A percentile compares a stretch with the other conserved stretches of the same genome.
These are phyloP conservation scores for Rhynchomys soricoides DNA, from an alignment of 2,113 vertebrate genomes.

Conservation along the genomic window DNA sequence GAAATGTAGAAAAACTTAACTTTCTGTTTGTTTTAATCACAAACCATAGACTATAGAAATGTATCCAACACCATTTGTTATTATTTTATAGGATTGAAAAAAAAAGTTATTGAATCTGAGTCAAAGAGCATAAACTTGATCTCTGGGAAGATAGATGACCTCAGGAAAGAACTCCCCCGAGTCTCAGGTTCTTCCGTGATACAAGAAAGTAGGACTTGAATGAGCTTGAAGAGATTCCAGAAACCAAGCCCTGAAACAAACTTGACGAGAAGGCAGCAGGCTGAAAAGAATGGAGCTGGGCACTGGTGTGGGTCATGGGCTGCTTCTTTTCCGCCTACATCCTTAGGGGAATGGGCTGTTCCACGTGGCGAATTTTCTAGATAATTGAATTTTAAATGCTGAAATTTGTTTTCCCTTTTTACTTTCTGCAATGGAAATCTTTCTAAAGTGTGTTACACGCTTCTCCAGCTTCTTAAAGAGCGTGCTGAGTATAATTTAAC, in stretches of 20 bases:
- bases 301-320: rapidly evolving
- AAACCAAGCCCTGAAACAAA: not conserved
- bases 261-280: not conserved
- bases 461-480: constrained; percentile 58
- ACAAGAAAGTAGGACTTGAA: not conserved
- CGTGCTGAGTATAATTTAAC: constrained; percentile 10
- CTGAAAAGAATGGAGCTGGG: not conserved
- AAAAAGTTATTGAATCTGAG: not conserved
- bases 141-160: not conserved
- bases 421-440: constrained; percentile 66
- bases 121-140: not conserved
- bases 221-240: not conserved
- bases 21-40: constrained; percentile 31
- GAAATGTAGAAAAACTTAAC: not conserved
- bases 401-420: constrained; percentile 71
- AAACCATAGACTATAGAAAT: not conserved
- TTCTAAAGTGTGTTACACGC: constrained; percentile 60
- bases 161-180: not conserved
- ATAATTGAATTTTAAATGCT: constrained; percentile 77
- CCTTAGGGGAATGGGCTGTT: constrained; percentile 49
- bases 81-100: not conserved
- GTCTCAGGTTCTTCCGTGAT: not conserved
- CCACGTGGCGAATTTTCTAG: constrained; percentile 58
- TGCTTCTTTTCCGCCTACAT: not conserved
- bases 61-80: not conserved